Evolutionary conservation across 2,888 invertebrate species (phyloP).

Genomic region (Cotesia congregata): DNA sequence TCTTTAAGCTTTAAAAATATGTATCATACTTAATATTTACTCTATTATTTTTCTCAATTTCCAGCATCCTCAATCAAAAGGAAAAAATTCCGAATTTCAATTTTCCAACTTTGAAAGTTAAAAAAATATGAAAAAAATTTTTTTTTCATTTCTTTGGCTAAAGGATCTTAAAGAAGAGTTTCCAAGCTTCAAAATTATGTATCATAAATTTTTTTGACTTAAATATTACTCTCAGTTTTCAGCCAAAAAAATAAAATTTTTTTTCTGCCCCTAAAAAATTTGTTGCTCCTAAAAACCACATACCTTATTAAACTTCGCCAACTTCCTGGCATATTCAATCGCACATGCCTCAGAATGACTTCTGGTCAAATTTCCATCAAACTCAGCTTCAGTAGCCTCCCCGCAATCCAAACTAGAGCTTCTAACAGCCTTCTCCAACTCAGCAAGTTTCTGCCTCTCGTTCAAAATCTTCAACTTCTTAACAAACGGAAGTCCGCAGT

Average conservation of each 20-base stretch:
- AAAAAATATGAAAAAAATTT: too few species aligned
- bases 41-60: background rate
- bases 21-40: background rate
- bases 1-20: too few species aligned
- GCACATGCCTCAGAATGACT: constrained; percentile 87
- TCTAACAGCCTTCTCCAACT: constrained; percentile 83
- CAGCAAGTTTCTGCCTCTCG: constrained; percentile 88
- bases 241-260: background rate
- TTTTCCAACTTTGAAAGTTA: too few species aligned
- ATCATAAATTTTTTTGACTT: too few species aligned
- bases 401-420: constrained; percentile 86
- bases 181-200: too few species aligned
- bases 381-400: constrained; percentile 74
- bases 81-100: background rate
- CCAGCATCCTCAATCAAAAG: background rate
- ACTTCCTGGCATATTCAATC: constrained; percentile 74
- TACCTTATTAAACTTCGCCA: constrained; percentile 66
- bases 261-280: too few species aligned
- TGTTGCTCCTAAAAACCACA: constrained; percentile 1
- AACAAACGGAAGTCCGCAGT: constrained; percentile 87
- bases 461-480: constrained; percentile 91
- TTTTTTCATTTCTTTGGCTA: too few species aligned
- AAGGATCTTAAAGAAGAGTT: too few species aligned
- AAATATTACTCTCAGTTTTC: background rate
- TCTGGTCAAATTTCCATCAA: constrained; percentile 77